These are phyloP conservation scores for Drosophila nigromelanica DNA, from an alignment of 1,140 invertebrate species.

Conservation along the genomic window DNA sequence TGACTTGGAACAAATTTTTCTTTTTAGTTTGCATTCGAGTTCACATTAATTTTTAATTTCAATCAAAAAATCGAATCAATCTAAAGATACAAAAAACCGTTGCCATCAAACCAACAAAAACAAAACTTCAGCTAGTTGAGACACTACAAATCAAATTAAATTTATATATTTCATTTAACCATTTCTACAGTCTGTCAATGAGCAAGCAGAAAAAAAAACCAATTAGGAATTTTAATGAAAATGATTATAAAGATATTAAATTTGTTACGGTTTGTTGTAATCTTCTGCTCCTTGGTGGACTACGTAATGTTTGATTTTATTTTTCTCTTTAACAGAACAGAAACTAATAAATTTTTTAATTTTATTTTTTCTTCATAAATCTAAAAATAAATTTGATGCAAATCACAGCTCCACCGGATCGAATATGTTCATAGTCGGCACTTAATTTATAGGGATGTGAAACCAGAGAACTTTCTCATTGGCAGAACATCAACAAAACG, in stretches of 20 bases:
- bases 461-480: constrained; percentile 99
- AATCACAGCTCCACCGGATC: constrained; percentile 94
- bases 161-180: constrained; percentile 25
- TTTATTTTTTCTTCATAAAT: background rate
- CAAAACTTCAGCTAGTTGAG: constrained; percentile 73
- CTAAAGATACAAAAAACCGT: constrained; percentile 15
- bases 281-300: constrained; percentile 16
- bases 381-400: background rate
- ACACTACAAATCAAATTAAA: constrained; percentile 69
- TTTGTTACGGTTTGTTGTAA: constrained; percentile 1
- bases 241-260: background rate
- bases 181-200: constrained; percentile 23
- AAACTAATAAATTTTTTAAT: constrained; percentile 40
- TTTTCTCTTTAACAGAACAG: background rate
- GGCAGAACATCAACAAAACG: constrained; percentile 98
- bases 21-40: constrained; percentile 49
- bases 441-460: constrained; percentile 99
- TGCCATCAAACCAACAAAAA: constrained; percentile 53
- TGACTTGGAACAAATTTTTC: constrained; percentile 29
- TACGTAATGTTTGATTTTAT: background rate
- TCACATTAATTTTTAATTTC: constrained; percentile 28
- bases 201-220: background rate
- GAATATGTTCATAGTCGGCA: constrained; percentile 99
- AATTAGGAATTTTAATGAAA: background rate
- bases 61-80: constrained; percentile 16